These are phyloP conservation scores for Pangasianodon gigas DNA, from an alignment of 2,113 vertebrate species.

Conservation along the genomic window DNA sequence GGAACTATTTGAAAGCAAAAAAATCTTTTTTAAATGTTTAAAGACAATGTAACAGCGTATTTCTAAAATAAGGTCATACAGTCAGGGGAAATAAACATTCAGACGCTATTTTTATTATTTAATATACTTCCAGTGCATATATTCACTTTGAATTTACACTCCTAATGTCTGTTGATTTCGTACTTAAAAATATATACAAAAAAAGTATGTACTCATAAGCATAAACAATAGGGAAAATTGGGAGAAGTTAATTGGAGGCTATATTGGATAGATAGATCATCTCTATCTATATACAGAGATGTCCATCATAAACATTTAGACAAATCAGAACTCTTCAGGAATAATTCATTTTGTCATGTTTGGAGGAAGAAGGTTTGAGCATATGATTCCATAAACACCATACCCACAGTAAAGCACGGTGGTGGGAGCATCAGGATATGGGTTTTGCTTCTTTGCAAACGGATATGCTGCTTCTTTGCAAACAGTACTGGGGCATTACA, in stretches of 20 bases:
- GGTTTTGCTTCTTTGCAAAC: background rate
- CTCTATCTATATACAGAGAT: too few relatives aligned
- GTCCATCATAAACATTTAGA: background rate
- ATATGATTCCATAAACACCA: background rate
- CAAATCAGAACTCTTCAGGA: background rate
- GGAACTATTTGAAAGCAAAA: background rate
- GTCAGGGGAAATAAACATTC: background rate
- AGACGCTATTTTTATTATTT: background rate
- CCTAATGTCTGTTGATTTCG: too few relatives aligned
- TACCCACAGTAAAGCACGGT: background rate
- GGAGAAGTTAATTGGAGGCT: background rate
- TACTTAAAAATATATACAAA: too few relatives aligned
- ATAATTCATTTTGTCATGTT: background rate
- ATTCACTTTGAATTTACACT: background rate
- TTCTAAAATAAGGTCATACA: background rate
- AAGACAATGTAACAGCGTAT: background rate
- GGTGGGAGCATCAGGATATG: background rate
- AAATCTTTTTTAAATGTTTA: background rate
- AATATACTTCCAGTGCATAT: background rate
- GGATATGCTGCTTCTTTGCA: background rate
- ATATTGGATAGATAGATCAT: too few relatives aligned
- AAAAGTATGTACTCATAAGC: too few relatives aligned
- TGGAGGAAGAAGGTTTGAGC: too few relatives aligned
- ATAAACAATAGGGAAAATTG: background rate
- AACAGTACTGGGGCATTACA: background rate